phyloP scores from a whole-genome alignment of 2,797 vertebrate species.

The Chaenodraco wilsoni region DNA sequence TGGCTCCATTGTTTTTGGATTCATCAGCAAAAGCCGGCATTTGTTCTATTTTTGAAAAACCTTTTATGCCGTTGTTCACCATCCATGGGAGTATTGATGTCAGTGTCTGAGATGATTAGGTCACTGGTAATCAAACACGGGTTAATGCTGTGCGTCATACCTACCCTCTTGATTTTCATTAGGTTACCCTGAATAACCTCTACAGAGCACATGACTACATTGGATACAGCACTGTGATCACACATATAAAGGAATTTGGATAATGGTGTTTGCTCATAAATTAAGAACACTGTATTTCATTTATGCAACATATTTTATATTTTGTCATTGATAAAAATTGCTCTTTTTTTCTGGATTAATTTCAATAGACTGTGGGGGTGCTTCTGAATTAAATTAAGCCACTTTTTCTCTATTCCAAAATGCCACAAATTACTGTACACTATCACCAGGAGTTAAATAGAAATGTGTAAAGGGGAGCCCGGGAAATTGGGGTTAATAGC shows the following conservation, averaged over 20 bases:
- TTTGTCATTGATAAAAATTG: constrained; percentile 4
- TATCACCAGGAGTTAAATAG: neutral
- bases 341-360: neutral
- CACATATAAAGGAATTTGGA: constrained; percentile 14
- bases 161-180: constrained; percentile 57
- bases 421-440: neutral
- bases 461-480: neutral
- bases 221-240: constrained; percentile 17
- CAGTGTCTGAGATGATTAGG: constrained; percentile 69
- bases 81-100: constrained; percentile 62
- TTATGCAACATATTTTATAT: neutral
- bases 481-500: neutral
- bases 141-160: constrained; percentile 75
- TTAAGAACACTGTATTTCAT: neutral
- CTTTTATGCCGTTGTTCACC: constrained; percentile 58
- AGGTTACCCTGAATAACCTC: constrained; percentile 40
- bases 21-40: constrained; percentile 67
- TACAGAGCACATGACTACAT: constrained; percentile 21
- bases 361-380: neutral
- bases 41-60: constrained; percentile 71
- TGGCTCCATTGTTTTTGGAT: constrained; percentile 66
- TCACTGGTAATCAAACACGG: constrained; percentile 71
- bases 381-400: neutral
- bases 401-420: constrained; percentile 3
- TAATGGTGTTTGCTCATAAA: neutral